Percentiles rank a stretch among this genome's conserved stretches.
These are phyloP conservation scores for Azemiops feae DNA, from an alignment of 2,113 vertebrate species.

Conservation along the genomic window DNA sequence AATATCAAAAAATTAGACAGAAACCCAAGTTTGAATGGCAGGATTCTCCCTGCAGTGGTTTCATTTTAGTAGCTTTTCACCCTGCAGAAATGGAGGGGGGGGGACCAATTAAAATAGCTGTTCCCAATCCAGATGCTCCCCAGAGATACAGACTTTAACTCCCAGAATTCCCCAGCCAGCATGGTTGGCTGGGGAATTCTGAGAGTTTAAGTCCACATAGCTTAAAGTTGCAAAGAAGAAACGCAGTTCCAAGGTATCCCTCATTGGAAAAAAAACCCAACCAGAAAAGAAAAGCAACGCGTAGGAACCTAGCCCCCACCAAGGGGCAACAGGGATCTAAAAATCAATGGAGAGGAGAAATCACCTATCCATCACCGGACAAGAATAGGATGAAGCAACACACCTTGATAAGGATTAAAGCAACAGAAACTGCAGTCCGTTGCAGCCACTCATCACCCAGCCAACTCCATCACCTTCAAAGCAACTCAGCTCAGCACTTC, in stretches of 20 bases:
- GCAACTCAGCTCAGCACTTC: not conserved
- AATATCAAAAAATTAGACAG: not conserved
- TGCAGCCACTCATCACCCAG: not conserved
- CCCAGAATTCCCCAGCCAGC: no score
- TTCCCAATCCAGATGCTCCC: no score
- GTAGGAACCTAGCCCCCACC: not conserved
- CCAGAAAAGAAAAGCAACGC: no score
- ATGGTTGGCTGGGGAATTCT: not conserved
- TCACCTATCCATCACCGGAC: not conserved
- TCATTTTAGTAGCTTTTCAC: not conserved
- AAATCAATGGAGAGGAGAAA: not conserved
- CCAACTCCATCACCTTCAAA: not conserved
- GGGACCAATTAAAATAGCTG: no score
- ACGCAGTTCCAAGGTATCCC: not conserved
- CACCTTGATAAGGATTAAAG: not conserved
- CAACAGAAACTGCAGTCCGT: not conserved
- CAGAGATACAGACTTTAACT: no score
- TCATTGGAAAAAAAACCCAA: not conserved
- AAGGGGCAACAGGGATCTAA: not conserved
- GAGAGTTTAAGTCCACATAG: not conserved
- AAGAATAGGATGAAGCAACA: not conserved
- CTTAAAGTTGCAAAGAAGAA: no score
- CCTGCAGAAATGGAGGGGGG: no score
- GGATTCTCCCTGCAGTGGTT: not conserved
- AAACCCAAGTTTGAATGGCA: not conserved